A percentile compares a stretch with the other conserved stretches of the same genome.
phyloP scores from a whole-genome alignment of 2,797 vertebrate genomes.

The Lophotriccus pileatus region DNA sequence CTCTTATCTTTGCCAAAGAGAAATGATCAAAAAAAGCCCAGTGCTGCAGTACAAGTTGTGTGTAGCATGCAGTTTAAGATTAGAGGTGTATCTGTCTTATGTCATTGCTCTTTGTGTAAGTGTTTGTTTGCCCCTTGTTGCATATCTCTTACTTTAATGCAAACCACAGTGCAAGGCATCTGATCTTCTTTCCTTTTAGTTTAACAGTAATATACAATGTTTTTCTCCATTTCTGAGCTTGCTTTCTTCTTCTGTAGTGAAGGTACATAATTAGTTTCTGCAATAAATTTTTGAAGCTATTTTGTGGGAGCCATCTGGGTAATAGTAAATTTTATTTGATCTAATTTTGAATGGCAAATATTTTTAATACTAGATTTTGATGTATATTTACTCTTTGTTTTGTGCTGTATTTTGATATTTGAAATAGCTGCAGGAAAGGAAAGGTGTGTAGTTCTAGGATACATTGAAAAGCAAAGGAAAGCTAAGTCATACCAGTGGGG shows the following conservation, averaged over 20 bases:
- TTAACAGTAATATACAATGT: not conserved
- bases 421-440: not conserved
- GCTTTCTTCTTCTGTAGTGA: not conserved
- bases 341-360: not conserved
- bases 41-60: not conserved
- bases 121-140: constrained; percentile 9
- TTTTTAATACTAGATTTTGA: not conserved
- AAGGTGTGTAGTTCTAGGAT: not conserved
- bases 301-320: not conserved
- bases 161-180: not conserved
- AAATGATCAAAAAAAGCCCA: not conserved
- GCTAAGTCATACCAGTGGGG: not conserved
- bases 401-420: not conserved
- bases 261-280: not conserved
- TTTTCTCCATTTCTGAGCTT: not conserved
- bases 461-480: not conserved
- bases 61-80: not conserved
- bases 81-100: not conserved
- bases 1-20: not conserved
- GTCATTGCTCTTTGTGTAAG: not conserved
- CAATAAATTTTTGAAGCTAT: not conserved
- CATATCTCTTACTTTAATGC: not conserved
- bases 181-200: constrained; percentile 1
- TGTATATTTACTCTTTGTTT: not conserved
- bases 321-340: not conserved